A percentile compares a stretch with the other conserved stretches of the same genome.
phyloP scores from a whole-genome alignment of 2,888 invertebrate species.

The Pterostichus madidus region DNA sequence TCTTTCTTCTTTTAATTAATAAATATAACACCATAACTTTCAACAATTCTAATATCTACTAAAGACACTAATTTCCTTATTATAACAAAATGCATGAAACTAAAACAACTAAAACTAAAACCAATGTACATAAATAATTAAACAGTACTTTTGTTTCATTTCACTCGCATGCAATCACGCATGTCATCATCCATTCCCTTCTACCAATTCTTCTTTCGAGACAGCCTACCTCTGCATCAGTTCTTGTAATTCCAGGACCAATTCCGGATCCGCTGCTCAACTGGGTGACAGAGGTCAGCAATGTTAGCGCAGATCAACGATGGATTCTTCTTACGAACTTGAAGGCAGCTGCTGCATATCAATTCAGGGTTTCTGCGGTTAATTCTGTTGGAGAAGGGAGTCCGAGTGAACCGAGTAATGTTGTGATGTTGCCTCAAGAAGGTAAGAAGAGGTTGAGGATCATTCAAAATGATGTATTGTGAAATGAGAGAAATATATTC shows the following conservation, averaged over 20 bases:
- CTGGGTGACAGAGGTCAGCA: slow-evolving; percentile 93
- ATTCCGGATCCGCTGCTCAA: slow-evolving; percentile 91
- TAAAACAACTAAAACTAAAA: too few relatives aligned
- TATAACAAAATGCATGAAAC: too few relatives aligned
- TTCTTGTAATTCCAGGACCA: slow-evolving; percentile 83
- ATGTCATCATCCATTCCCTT: background rate
- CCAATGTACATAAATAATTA: too few relatives aligned
- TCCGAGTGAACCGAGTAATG: slow-evolving; percentile 92
- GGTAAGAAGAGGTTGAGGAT: too few relatives aligned
- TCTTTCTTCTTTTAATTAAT: too few relatives aligned
- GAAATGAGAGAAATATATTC: too few relatives aligned
- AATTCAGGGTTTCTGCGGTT: slow-evolving; percentile 97
- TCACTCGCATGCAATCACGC: too few relatives aligned
- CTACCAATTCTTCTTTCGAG: background rate
- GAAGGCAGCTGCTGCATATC: slow-evolving; percentile 96
- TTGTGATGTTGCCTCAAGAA: slow-evolving; percentile 96
- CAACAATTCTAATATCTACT: too few relatives aligned
- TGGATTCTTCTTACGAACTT: slow-evolving; percentile 91
- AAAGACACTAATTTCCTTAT: too few relatives aligned
- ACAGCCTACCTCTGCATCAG: background rate
- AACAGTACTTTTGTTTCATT: too few relatives aligned
- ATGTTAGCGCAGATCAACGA: slow-evolving; percentile 89
- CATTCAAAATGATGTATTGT: slow-evolving; percentile 27
- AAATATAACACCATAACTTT: too few relatives aligned
- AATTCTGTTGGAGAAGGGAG: slow-evolving; percentile 98